Base-by-base conservation (phyloP, 2,113 vertebrate species). In the Acanthisitta chloris region DNA sequence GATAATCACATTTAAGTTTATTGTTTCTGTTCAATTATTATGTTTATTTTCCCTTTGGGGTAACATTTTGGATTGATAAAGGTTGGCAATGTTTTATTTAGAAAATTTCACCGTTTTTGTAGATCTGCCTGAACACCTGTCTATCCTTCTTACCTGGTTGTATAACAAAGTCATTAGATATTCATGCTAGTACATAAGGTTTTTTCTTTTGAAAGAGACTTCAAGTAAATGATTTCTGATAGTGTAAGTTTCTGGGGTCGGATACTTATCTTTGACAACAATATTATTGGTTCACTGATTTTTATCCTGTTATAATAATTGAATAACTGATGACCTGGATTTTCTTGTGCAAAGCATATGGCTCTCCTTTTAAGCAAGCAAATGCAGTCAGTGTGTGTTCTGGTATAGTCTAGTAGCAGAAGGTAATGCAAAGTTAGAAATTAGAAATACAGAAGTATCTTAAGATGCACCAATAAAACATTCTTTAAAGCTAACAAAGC, bases 301-400 rank as follows among this genome's bases (percentile, higher is more conserved):
- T 77, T 62, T 74, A 40, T 86, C 38, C 34, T 61, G 28, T 72
- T 86, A 64, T 0, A 72, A 64, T 89, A 78, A 91, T 72, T 94
- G 64, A 91, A 33, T 91, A 91, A 59, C 52, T 81, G 78, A 89
- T 94, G 73, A 81, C 81, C 66, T 89, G 70, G 45, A 79, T 94
- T 94, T 91, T 81, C 58, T 78, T 89, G 48, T 72, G 40, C 1
- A 9, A 74, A 86, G 51, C 80, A 81, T 59, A 43, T 74, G 81
- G 66, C 74, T 91, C 42, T 84, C 36, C 52, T 81, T 82, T 79
- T 59, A 72, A 90, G 48, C 57, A 81, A 72, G 40, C 34, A 84
- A 69, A 46, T 59, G 24, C 42, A 62, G 28, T 88, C 55, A 58
- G 67, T 31, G 2, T 34, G 40, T 61, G 34, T 76, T 84, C 43